These are phyloP conservation scores for Pocillopora damicornis DNA, from an alignment of 64 coral and sea anemone species.

Conservation along the genomic window DNA sequence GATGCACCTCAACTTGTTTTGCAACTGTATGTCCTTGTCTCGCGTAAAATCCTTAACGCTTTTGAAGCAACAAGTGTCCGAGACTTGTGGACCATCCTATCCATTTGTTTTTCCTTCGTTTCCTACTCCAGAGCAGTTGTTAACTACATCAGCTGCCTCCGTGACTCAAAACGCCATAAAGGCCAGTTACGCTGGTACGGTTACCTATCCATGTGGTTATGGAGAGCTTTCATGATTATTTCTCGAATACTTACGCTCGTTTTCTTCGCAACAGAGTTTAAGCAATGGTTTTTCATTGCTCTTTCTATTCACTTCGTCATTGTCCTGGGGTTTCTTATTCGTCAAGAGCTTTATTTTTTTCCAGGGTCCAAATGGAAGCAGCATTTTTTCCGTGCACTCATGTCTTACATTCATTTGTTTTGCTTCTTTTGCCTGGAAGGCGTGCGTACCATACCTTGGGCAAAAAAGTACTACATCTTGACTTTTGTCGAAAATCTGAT, in stretches of 20 bases:
- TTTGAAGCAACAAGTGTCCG: conserved; percentile 21
- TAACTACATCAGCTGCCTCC: conserved; percentile 73
- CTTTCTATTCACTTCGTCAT: conserved; percentile 50
- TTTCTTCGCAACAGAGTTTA: conserved; percentile 79
- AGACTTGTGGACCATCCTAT: conserved; percentile 82
- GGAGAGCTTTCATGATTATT: conserved; percentile 82
- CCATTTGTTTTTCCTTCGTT: conserved; percentile 78
- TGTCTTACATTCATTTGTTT: conserved; percentile 87
- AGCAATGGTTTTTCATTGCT: conserved; percentile 69
- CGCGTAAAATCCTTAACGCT: conserved; percentile 29
- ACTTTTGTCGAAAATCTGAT: conserved; percentile 52
- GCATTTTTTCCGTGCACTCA: conserved; percentile 56
- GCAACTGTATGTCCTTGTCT: conserved; percentile 74
- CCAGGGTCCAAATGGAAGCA: conserved; percentile 53
- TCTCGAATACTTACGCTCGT: conserved; percentile 77
- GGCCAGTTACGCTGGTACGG: conserved; percentile 83
- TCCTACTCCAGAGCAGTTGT: conserved; percentile 85
- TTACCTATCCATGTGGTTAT: conserved; percentile 78
- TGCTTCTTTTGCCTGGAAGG: conserved; percentile 78
- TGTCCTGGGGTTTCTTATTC: conserved; percentile 38
- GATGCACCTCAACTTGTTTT: conserved; percentile 82
- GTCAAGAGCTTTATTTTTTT: conserved; percentile 74
- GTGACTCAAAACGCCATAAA: conserved; percentile 81
- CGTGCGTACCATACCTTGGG: conserved; percentile 58
- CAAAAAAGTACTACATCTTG: conserved; percentile 62